Percentiles rank a stretch among this genome's conserved stretches.
Evolutionary conservation across 2,888 invertebrate species (phyloP).

Genomic region (Drosophila lacicola): DNA sequence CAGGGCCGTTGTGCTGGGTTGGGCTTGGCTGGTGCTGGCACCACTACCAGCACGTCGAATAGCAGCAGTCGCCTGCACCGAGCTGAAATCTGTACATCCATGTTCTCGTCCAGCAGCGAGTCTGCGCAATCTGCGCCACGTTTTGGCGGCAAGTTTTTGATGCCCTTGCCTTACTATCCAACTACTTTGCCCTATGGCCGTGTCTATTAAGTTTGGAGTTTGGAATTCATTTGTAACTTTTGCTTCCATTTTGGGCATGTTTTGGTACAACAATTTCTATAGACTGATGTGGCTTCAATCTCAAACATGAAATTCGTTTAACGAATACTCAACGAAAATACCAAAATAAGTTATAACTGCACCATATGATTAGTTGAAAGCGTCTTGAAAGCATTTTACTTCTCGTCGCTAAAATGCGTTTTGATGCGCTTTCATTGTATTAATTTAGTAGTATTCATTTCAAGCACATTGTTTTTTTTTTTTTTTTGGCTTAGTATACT

Average conservation of each 20-base stretch:
- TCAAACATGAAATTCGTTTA: conserved; percentile 55
- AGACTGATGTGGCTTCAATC: conserved; percentile 68
- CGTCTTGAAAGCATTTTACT: conserved; percentile 57
- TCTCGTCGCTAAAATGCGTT: conserved; percentile 39
- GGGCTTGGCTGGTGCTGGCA: conserved; percentile 46
- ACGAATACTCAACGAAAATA: conserved; percentile 53
- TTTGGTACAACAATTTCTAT: conserved; percentile 47
- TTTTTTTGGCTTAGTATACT: conserved; percentile 14
- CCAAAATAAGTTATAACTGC: conserved; percentile 51
- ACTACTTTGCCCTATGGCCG: conserved; percentile 84
- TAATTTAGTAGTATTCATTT: conserved; percentile 22
- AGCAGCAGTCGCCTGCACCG: conserved; percentile 76
- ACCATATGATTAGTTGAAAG: conserved; percentile 45
- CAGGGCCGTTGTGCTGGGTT: conserved; percentile 44
- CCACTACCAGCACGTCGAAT: conserved; percentile 62
- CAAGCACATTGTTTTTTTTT: conserved; percentile 27
- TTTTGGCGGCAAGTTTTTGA: conserved; percentile 83
- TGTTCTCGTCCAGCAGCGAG: conserved; percentile 84
- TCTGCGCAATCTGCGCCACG: conserved; percentile 83
- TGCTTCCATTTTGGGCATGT: conserved; percentile 27
- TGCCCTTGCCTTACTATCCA: conserved; percentile 84
- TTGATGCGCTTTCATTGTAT: conserved; percentile 51
- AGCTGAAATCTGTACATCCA: conserved; percentile 82
- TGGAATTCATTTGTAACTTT: conserved; percentile 10
- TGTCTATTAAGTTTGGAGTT: conserved; percentile 77